Percentiles rank a stretch among this genome's conserved stretches.
Evolutionary conservation across 2,113 vertebrate genomes (phyloP).

Genomic region (Halcyon malimbica): DNA sequence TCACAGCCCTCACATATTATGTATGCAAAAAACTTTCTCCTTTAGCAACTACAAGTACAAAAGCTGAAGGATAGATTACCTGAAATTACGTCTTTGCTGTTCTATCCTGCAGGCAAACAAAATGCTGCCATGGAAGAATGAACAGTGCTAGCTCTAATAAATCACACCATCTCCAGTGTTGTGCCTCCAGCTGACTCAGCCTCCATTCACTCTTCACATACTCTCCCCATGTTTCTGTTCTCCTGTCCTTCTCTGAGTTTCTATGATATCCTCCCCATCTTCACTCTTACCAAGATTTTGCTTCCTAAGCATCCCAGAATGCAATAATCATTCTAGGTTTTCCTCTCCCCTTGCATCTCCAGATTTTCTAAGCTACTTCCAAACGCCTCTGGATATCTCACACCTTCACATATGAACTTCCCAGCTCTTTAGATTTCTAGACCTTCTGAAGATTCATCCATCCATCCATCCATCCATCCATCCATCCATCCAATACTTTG

Average conservation of each 20-base stretch:
- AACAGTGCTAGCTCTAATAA: not conserved
- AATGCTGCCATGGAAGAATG: not conserved
- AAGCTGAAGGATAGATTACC: not conserved
- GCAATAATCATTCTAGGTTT: not conserved
- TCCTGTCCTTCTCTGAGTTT: not conserved
- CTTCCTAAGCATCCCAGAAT: not conserved
- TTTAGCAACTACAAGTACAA: not conserved
- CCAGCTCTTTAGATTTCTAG: not conserved
- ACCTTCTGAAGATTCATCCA: slow-evolving; percentile 12
- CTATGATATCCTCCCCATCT: not conserved
- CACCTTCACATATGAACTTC: not conserved
- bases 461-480: slow-evolving; percentile 7
- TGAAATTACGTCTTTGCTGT: not conserved
- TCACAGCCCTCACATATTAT: not conserved
- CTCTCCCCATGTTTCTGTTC: not conserved
- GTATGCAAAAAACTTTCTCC: not conserved
- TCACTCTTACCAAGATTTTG: not conserved
- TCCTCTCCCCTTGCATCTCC: not conserved
- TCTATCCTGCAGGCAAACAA: not conserved
- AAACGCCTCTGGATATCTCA: slow-evolving; percentile 9
- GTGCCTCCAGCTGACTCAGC: not conserved
- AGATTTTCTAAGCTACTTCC: not conserved
- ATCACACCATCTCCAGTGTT: not conserved
- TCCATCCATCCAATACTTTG: not conserved
- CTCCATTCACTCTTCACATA: not conserved